phyloP scores from a whole-genome alignment of 2,797 vertebrate species.

The Leucoraja ocellata region DNA sequence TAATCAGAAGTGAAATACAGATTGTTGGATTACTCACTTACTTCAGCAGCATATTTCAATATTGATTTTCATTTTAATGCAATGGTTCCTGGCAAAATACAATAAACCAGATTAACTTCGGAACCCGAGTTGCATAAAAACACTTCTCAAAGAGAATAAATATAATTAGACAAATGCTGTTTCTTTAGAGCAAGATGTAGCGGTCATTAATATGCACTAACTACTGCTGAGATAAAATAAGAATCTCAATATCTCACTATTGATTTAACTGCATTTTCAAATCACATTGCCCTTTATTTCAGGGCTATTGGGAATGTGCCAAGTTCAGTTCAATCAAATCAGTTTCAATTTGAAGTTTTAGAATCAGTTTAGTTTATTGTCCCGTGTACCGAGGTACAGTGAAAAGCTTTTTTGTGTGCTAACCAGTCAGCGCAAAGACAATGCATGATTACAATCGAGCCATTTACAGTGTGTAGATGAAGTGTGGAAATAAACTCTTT shows the following conservation, averaged over 20 bases:
- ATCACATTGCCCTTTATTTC: neutral
- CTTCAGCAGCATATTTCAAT: neutral
- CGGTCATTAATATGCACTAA: neutral
- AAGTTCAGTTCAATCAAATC: neutral
- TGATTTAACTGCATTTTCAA: neutral
- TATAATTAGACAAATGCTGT: neutral
- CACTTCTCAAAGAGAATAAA: neutral
- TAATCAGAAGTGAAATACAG: neutral
- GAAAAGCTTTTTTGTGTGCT: no score
- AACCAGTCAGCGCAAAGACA: no score
- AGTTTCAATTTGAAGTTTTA: neutral
- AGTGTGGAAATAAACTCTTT: no score
- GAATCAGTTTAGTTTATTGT: no score
- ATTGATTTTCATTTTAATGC: neutral
- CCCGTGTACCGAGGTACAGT: no score
- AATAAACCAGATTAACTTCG: neutral
- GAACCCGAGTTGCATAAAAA: neutral
- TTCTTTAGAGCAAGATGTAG: neutral
- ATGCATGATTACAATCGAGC: no score
- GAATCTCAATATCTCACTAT: neutral
- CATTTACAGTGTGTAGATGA: no score
- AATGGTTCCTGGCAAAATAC: neutral
- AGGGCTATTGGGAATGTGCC: neutral
- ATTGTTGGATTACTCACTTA: neutral
- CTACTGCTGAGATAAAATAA: neutral